phyloP scores from a whole-genome alignment of 2,888 invertebrate genomes.

The Mythimna vitellina region DNA sequence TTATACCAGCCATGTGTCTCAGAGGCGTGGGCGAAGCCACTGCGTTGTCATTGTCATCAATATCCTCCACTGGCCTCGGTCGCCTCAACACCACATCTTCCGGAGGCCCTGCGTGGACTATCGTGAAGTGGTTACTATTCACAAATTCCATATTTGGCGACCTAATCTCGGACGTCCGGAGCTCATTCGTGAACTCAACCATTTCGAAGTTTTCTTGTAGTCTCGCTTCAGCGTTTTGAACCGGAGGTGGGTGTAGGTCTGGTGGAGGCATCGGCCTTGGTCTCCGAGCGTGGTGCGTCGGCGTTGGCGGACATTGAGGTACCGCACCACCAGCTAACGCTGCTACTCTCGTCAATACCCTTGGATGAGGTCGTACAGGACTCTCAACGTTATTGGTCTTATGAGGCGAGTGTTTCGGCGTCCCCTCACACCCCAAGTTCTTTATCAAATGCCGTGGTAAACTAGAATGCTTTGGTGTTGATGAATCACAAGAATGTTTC shows the following conservation, averaged over 20 bases:
- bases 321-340: conserved; percentile 89
- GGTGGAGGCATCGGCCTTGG: conserved; percentile 91
- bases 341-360: conserved; percentile 91
- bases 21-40: conserved; percentile 91
- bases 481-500: conserved; percentile 84
- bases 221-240: conserved; percentile 81
- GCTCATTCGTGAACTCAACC: conserved; percentile 87
- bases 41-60: conserved; percentile 85
- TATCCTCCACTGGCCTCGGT: conserved; percentile 83
- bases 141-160: conserved; percentile 90
- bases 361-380: conserved; percentile 91
- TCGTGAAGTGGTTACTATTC: conserved; percentile 90
- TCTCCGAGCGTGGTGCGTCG: conserved; percentile 95
- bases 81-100: conserved; percentile 88
- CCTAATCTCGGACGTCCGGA: conserved; percentile 88
- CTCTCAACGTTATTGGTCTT: conserved; percentile 79
- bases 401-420: conserved; percentile 85
- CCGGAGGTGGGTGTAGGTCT: conserved; percentile 89
- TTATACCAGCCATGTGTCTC: conserved; percentile 93
- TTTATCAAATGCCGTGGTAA: conserved; percentile 86
- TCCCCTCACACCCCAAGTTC: conserved; percentile 83
- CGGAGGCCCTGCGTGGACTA: conserved; percentile 88
- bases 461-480: conserved; percentile 87
- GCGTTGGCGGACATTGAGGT: conserved; percentile 96
- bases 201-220: conserved; percentile 85